Base-by-base conservation (phyloP, 1,140 invertebrate species). In the Sipha flava region DNA sequence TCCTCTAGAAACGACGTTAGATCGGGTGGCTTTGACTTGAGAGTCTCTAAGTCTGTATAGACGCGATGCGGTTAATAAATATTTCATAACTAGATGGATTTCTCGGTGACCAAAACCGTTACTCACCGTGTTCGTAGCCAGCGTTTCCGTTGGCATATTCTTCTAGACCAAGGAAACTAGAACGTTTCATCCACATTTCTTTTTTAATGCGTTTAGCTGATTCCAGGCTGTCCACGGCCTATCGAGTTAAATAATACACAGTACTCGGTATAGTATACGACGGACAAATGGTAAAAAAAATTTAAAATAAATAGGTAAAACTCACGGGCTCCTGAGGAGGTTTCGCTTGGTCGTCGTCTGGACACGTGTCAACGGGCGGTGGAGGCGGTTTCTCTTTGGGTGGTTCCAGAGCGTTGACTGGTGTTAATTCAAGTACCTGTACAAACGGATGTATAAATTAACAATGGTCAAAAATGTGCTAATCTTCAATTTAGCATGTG, bases 321-420 rank as follows among this genome's bases (percentile, higher is more conserved):
- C 54, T 52, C 57, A 57, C 49, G 29, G 40, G 52, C 80, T 80
- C 68, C 2, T 72, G 49, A 75, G 82, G 57, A 54, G 70, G 54
- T 80, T 84, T 85, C 59, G 88, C 87, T 29, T 87, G 87, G n/a
- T 77, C 73, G 16, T 57, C 52, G 3, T 77, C 72, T 66, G 88
- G 87, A 80, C 86, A 87, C 4, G 87, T 82, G 45, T 91, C 91
- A 1, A 88, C 87, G 0, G 93, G 93, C 23, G 93, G 93, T n/a
- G 93, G 93, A 18, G 93, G 93, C 59, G 93, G 93, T 85, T 94
- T 94, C 83, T 93, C 92, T 83, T 93, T 94, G 1, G 93, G 93
- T 5, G 93, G 93, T 84, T 93, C 91, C 81, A 92, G 83, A 70
- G 59, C 59, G 5, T 64, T 81, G 12, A 72, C 26, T 29, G 73